Conservation (phyloP, 2,113 vertebrate species). For the Lethenteron camtschaticum region DNA sequence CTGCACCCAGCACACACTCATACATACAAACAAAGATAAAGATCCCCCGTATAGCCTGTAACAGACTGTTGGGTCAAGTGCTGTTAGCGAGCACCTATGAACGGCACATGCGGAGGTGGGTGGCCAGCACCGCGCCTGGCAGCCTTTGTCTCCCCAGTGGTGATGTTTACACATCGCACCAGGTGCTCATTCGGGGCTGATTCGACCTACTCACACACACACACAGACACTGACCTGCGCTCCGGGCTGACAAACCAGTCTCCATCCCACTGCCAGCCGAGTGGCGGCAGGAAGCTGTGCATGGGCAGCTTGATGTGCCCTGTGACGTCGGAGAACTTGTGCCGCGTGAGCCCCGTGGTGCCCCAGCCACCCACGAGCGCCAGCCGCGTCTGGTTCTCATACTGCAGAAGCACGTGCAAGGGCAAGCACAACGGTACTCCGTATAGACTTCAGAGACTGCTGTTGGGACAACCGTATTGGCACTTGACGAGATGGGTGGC, state of each 20-base stretch:
- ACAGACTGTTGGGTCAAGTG: too few relatives aligned
- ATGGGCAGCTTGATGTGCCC: constrained; percentile 15
- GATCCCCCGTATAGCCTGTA: too few relatives aligned
- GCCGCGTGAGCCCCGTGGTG: constrained; percentile 10
- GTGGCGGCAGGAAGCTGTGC: constrained; percentile 15
- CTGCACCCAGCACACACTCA: too few relatives aligned
- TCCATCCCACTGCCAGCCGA: constrained; percentile 23
- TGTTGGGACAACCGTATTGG: too few relatives aligned
- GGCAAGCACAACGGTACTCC: too few relatives aligned
- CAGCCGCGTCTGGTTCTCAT: constrained; percentile 23
- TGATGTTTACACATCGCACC: too few relatives aligned
- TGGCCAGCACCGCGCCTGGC: neutral
- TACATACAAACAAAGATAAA: too few relatives aligned
- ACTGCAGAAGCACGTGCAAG: constrained; percentile 14
- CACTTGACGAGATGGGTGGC: too few relatives aligned
- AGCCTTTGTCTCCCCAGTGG: too few relatives aligned
- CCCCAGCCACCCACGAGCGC: constrained; percentile 21
- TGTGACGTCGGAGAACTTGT: constrained; percentile 18
- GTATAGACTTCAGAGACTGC: too few relatives aligned
- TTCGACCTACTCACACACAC: too few relatives aligned
- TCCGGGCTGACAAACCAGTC: constrained; percentile 25
- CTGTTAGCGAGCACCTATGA: neutral
- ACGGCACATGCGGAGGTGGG: neutral
- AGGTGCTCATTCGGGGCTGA: too few relatives aligned
- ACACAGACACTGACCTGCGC: constrained; percentile 15